These are phyloP conservation scores for Anguilla rostrata DNA, from an alignment of 2,113 vertebrate species.

Conservation along the genomic window DNA sequence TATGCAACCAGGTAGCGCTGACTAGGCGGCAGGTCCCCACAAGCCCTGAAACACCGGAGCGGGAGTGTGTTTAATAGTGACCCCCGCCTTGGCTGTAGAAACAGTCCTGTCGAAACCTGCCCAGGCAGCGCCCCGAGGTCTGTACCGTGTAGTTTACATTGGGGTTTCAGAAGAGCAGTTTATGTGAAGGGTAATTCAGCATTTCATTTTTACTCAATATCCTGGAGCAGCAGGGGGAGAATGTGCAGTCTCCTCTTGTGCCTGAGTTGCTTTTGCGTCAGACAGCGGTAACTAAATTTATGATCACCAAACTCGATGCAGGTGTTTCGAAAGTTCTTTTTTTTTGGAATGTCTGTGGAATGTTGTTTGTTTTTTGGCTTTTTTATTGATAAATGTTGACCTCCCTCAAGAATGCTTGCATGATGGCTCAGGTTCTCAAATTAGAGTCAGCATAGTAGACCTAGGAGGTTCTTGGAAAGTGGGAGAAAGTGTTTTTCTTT, in stretches of 20 bases:
- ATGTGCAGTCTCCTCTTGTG: background rate
- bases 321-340: background rate
- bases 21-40: background rate
- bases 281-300: background rate
- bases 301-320: background rate
- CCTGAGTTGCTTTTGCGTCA: background rate
- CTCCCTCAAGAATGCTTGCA: too few relatives aligned
- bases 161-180: background rate
- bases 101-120: constrained; percentile 47
- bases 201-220: background rate
- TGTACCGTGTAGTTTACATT: constrained; percentile 1
- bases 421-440: too few relatives aligned
- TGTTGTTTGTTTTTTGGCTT: background rate
- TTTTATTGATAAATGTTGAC: too few relatives aligned
- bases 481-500: too few relatives aligned
- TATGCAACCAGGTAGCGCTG: background rate
- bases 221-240: background rate
- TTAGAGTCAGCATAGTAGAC: too few relatives aligned
- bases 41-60: background rate
- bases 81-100: constrained; percentile 45
- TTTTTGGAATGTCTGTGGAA: background rate
- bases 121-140: background rate
- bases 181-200: background rate
- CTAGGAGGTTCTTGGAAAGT: too few relatives aligned
- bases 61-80: background rate